Evolutionary conservation across 2,888 invertebrate genomes (phyloP), one percentile per base, ranked within the genome.

Genomic region (Ceratothoa steindachneri): DNA sequence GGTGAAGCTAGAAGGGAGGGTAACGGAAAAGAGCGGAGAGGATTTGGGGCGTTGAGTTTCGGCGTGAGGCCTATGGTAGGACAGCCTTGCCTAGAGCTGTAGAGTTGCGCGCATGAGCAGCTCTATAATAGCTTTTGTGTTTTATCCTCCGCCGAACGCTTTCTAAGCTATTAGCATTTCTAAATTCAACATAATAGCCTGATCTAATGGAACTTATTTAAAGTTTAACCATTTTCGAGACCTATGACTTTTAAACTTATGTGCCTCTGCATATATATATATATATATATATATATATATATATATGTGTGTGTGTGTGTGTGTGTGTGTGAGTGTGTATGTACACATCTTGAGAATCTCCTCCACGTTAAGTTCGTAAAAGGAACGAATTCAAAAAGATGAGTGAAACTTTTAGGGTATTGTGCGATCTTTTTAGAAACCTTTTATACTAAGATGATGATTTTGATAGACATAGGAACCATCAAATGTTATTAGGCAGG

Each of bases 201-300:
- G 24, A 60, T 60, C 60, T 60, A 60, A 60, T 60, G 60, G 24
- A 60, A 60, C 60, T 60, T 60, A 60, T 60, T 60, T 60, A 60
- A 60, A 60, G 60, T 60, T 60, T 60, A 60, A 60, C 60, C 60
- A 60, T 60, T 60, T 60, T 60, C n/a, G 24, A 60, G 55, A 55
- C 9, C 55, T 55, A 55, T 55, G 55, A 55, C 55, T 55, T 55
- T 55, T 55, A 5, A 55, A 55, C 55, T 55, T 15, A 55, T 55
- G 55, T 22, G 19, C 7, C 15, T 41, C 41, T 41, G 15, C 41
- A 41, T 41, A 41, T 41, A 41, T 41, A 41, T 41, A 41, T 41
- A 41, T 41, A 41, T 41, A 41, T 41, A 41, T 41, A 41, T 41
- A 41, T 41, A 41, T 41, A 41, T 41, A 41, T 41, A 41, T 41